These are phyloP conservation scores for Pinna nobilis DNA, from an alignment of 1,140 invertebrate genomes.

Conservation along the genomic window DNA sequence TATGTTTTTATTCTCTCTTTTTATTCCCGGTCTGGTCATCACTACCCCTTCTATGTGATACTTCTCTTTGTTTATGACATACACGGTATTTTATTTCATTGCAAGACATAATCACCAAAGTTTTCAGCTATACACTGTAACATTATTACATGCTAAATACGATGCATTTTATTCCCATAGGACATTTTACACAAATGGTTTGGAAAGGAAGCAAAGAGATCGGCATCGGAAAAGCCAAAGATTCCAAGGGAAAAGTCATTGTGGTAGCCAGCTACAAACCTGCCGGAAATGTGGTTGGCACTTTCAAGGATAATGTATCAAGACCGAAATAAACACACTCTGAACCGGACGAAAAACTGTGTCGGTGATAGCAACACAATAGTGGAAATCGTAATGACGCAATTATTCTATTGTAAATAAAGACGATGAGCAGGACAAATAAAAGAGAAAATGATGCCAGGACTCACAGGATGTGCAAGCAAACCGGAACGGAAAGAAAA, in stretches of 20 bases:
- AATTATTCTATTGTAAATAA: too few species aligned
- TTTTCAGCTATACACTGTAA: neutral
- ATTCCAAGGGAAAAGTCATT: constrained; percentile 79
- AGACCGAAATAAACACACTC: constrained; percentile 78
- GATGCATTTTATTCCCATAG: constrained; percentile 76
- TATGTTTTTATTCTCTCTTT: too few species aligned
- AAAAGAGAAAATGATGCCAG: too few species aligned
- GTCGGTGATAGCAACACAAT: too few species aligned
- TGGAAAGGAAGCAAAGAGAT: constrained; percentile 87
- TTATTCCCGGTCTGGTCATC: too few species aligned
- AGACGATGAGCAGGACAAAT: too few species aligned
- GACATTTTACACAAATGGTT: constrained; percentile 93
- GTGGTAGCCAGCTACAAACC: constrained; percentile 90
- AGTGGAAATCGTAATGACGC: too few species aligned
- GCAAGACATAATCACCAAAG: neutral
- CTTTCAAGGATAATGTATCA: constrained; percentile 85
- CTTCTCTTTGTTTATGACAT: neutral
- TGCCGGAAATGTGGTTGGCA: constrained; percentile 85
- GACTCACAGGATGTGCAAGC: too few species aligned
- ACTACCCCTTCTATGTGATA: neutral
- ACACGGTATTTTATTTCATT: neutral
- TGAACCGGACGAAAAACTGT: too few species aligned
- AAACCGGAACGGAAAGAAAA: too few species aligned
- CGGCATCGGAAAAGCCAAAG: constrained; percentile 88
- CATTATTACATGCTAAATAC: neutral